phyloP scores from a whole-genome alignment of 2,113 vertebrate species.

The Chionis minor region DNA sequence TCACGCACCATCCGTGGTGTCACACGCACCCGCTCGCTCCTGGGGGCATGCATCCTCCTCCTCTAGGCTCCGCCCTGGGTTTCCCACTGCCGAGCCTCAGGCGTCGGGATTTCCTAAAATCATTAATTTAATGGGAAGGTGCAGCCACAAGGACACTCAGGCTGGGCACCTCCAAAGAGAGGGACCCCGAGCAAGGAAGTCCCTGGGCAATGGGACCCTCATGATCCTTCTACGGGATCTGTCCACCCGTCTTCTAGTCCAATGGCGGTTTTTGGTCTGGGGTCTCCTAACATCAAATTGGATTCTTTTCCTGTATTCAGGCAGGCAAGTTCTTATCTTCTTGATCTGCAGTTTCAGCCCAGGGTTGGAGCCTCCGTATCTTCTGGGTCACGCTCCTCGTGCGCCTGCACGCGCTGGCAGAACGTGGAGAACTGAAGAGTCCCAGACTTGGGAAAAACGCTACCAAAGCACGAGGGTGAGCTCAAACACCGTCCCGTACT shows the following conservation, averaged over 20 bases:
- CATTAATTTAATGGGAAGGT: not conserved
- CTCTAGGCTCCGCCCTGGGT: not conserved
- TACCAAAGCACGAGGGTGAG: not conserved
- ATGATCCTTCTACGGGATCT: not conserved
- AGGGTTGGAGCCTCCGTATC: not conserved
- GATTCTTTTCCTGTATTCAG: not conserved
- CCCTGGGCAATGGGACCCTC: not conserved
- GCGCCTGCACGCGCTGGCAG: not conserved
- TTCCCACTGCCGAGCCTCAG: not conserved
- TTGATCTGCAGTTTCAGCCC: not conserved
- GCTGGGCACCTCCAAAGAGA: not conserved
- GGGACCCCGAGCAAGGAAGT: not conserved
- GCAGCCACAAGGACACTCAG: not conserved
- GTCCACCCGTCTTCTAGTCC: not conserved
- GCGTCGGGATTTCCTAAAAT: not conserved
- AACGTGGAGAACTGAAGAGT: not conserved
- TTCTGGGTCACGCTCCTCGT: not conserved
- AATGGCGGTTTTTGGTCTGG: not conserved
- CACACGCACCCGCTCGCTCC: not conserved
- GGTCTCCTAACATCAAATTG: not conserved
- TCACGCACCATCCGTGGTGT: not conserved
- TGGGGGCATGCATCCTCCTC: not conserved
- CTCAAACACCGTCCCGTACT: not conserved
- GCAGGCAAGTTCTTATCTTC: not conserved
- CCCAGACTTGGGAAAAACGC: not conserved